These are phyloP conservation scores for Zonotrichia leucophrys DNA, from an alignment of 2,113 vertebrate genomes.

Conservation along the genomic window DNA sequence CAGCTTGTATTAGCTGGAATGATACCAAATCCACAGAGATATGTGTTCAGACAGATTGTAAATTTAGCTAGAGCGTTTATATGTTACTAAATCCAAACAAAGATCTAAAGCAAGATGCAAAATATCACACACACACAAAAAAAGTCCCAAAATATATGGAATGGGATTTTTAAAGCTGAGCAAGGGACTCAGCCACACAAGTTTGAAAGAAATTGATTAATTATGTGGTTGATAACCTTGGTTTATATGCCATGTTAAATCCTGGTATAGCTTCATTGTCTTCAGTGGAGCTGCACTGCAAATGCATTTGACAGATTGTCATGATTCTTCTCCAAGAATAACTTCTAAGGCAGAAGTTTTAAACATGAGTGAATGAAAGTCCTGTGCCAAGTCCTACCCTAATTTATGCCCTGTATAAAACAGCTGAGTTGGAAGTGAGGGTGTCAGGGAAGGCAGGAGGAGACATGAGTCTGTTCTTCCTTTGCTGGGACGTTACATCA, in stretches of 20 bases:
- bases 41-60: background rate
- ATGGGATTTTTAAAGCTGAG: conserved; percentile 2
- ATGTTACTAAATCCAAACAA: conserved; percentile 9
- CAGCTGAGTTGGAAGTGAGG: conserved; percentile 23
- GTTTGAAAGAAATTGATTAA: background rate
- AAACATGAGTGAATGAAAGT: conserved; percentile 35
- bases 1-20: background rate
- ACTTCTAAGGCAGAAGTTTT: conserved; percentile 13
- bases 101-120: background rate
- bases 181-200: background rate
- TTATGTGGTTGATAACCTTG: background rate
- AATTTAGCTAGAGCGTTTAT: background rate
- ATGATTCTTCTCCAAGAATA: conserved; percentile 34
- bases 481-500: conserved; percentile 22
- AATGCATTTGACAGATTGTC: conserved; percentile 1
- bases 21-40: background rate
- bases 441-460: background rate
- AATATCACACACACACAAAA: background rate
- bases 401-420: background rate
- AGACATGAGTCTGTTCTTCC: conserved; percentile 49
- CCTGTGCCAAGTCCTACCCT: background rate
- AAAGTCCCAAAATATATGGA: background rate
- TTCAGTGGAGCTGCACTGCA: background rate
- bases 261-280: background rate
- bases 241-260: background rate